phyloP scores from a whole-genome alignment of 2,797 vertebrate species.

The Catamblyrhynchus diadema region DNA sequence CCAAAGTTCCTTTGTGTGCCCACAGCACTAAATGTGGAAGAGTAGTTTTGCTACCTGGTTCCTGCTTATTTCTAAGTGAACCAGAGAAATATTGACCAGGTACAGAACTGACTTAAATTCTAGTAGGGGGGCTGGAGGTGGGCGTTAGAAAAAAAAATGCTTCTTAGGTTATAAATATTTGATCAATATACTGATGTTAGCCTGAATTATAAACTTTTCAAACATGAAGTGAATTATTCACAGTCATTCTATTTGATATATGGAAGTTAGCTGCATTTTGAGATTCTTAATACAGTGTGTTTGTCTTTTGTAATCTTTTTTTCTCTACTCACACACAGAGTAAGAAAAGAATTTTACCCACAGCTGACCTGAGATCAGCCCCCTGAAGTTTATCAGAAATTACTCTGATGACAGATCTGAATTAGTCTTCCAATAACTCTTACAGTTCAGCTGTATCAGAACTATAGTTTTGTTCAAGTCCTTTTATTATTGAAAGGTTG shows the following conservation, averaged over 20 bases:
- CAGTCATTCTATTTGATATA: not conserved
- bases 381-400: not conserved
- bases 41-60: conserved; percentile 2
- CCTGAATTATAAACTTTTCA: not conserved
- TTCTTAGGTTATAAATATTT: not conserved
- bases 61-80: not conserved
- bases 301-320: not conserved
- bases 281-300: not conserved
- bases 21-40: not conserved
- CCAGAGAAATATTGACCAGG: not conserved
- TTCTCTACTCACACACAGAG: not conserved
- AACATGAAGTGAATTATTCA: not conserved
- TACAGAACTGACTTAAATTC: not conserved
- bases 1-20: conserved; percentile 12
- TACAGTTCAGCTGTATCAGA: not conserved
- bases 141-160: not conserved
- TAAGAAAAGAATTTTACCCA: not conserved
- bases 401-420: not conserved
- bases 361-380: not conserved
- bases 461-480: not conserved
- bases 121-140: not conserved
- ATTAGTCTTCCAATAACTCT: not conserved
- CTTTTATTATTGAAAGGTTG: not conserved
- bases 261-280: not conserved
- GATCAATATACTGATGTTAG: not conserved